Evolutionary conservation across 2,888 invertebrate genomes (phyloP).

Genomic region (Serrognathus titanus): DNA sequence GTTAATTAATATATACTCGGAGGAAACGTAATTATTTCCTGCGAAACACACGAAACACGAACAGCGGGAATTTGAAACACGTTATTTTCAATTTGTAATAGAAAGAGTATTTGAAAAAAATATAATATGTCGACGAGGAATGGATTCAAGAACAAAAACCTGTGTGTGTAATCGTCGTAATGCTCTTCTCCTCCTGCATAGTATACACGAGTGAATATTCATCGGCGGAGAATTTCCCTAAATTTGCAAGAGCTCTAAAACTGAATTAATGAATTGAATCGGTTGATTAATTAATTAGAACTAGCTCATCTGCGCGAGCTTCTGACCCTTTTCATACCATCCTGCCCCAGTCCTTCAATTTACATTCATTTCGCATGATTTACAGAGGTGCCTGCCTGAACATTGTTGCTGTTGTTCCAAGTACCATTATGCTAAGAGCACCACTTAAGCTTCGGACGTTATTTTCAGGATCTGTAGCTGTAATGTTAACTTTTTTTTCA

Average conservation of each 20-base stretch:
- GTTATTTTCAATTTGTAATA: background rate
- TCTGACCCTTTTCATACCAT: constrained; percentile 38
- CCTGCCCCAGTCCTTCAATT: constrained; percentile 39
- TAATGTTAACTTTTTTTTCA: too few relatives aligned
- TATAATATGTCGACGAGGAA: too few relatives aligned
- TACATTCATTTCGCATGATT: constrained; percentile 33
- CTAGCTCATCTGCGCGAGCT: constrained; percentile 46
- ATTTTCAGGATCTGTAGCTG: background rate
- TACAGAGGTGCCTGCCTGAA: constrained; percentile 19
- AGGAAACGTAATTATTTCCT: constrained; percentile 40
- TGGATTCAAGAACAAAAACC: constrained; percentile 13
- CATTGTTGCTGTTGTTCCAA: constrained; percentile 14
- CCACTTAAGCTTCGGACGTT: constrained; percentile 10
- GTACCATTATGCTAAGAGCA: constrained; percentile 19
- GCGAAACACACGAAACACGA: constrained; percentile 1
- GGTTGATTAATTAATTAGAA: constrained; percentile 64
- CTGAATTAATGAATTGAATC: constrained; percentile 57
- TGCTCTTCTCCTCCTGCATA: constrained; percentile 3
- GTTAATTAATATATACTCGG: constrained; percentile 51
- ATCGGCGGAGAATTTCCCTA: constrained; percentile 39
- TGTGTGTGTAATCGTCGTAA: background rate
- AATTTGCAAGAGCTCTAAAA: constrained; percentile 44
- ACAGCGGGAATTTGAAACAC: background rate
- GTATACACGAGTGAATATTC: constrained; percentile 36
- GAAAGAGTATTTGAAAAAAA: too few relatives aligned